A percentile compares a stretch with the other conserved stretches of the same genome.
Evolutionary conservation across 2,888 invertebrate species (phyloP).

Genomic region (Taenaris catops): DNA sequence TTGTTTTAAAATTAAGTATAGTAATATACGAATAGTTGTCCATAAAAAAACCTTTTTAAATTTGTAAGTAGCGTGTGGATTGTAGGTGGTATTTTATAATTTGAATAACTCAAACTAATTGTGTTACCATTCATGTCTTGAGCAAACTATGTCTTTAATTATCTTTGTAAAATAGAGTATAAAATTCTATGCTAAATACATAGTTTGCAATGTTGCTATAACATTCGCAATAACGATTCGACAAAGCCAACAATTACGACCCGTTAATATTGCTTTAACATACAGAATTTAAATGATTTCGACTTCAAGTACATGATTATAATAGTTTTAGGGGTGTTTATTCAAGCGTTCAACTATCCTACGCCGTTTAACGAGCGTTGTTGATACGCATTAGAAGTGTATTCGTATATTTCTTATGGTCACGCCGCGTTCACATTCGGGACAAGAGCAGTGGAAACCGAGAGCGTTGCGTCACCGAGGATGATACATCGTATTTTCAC

Average conservation of each 20-base stretch:
- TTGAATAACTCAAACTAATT: no score
- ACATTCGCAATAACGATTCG: not conserved
- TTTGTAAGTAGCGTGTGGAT: no score
- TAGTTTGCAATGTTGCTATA: not conserved
- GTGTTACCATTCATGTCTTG: no score
- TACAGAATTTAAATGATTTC: not conserved
- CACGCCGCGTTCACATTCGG: slow-evolving; percentile 67
- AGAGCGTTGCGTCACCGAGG: slow-evolving; percentile 66
- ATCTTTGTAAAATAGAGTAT: no score
- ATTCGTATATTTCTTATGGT: slow-evolving; percentile 69
- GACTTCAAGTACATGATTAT: not conserved
- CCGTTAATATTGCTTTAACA: not conserved
- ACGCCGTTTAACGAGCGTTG: slow-evolving; percentile 17
- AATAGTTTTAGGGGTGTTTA: slow-evolving; percentile 13
- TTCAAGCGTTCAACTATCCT: slow-evolving; percentile 13
- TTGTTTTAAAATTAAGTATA: no score
- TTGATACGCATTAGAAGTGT: slow-evolving; percentile 49
- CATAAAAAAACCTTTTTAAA: no score
- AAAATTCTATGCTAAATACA: no score
- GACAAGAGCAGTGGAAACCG: slow-evolving; percentile 76
- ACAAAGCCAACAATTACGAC: not conserved
- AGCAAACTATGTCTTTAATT: no score
- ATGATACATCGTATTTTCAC: slow-evolving; percentile 53
- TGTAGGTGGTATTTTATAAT: no score
- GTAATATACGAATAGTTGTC: no score